Evolutionary conservation across 2,113 vertebrate species (phyloP).

Genomic region (Pygoscelis adeliae): DNA sequence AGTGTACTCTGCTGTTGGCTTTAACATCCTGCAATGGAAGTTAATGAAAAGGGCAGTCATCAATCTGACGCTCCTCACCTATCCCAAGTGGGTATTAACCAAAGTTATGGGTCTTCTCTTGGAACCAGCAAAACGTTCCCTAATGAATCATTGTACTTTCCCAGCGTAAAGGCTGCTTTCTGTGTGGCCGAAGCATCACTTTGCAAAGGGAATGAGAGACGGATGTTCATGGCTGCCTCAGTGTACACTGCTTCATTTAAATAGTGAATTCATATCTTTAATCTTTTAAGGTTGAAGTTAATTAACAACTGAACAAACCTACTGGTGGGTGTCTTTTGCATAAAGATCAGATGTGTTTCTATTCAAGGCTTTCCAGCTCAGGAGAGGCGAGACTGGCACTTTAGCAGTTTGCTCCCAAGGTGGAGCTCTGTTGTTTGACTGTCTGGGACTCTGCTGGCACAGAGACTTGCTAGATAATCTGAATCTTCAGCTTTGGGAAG

Average conservation of each 20-base stretch:
- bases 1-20: neutral
- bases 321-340: neutral
- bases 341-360: neutral
- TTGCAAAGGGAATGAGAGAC: fast-evolving
- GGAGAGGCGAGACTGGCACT: neutral
- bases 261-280: neutral
- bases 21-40: neutral
- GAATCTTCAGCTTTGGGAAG: neutral
- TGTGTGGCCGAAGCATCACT: fast-evolving
- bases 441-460: neutral
- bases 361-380: neutral
- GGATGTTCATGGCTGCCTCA: neutral
- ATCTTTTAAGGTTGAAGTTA: neutral
- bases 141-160: fast-evolving
- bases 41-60: neutral
- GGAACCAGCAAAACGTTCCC: neutral
- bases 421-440: neutral
- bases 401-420: neutral
- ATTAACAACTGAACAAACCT: neutral
- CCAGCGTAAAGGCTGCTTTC: neutral
- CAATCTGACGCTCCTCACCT: fast-evolving
- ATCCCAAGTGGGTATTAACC: neutral
- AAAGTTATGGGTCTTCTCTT: neutral
- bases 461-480: neutral
- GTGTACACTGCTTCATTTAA: fast-evolving